Percentiles rank a stretch among this genome's conserved stretches.
These are phyloP conservation scores for Emydocephalus ijimae DNA, from an alignment of 2,113 vertebrate genomes.

Conservation along the genomic window DNA sequence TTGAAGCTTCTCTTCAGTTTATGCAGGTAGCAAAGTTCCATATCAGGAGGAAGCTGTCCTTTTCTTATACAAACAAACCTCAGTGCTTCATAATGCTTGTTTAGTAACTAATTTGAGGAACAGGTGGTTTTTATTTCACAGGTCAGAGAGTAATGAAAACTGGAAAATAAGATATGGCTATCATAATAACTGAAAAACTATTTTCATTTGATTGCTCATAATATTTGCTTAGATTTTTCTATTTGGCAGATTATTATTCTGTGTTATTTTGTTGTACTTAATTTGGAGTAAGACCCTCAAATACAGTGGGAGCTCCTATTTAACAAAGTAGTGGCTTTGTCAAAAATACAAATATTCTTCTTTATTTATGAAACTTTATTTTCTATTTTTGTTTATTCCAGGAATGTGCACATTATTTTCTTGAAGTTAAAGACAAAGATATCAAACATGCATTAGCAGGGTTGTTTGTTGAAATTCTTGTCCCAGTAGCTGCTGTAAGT, in stretches of 20 bases:
- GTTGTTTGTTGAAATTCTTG: slow-evolving; percentile 97
- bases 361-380: slow-evolving; percentile 8
- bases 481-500: slow-evolving; percentile 97
- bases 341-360: not conserved
- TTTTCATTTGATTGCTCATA: not conserved
- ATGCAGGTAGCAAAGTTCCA: slow-evolving; percentile 84
- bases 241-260: not conserved
- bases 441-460: slow-evolving; percentile 97
- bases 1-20: slow-evolving; percentile 98
- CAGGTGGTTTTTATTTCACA: not conserved
- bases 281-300: not conserved
- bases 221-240: not conserved
- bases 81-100: not conserved
- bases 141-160: not conserved
- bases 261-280: not conserved
- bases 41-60: not conserved
- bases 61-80: not conserved
- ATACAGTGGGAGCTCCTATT: not conserved
- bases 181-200: not conserved
- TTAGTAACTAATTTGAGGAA: not conserved
- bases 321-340: slow-evolving; percentile 24
- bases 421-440: slow-evolving; percentile 99
- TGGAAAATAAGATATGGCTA: not conserved
- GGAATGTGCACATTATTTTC: slow-evolving; percentile 98
- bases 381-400: slow-evolving; percentile 57